phyloP scores from a whole-genome alignment of 2,113 vertebrate species.

The Polypterus bichir region DNA sequence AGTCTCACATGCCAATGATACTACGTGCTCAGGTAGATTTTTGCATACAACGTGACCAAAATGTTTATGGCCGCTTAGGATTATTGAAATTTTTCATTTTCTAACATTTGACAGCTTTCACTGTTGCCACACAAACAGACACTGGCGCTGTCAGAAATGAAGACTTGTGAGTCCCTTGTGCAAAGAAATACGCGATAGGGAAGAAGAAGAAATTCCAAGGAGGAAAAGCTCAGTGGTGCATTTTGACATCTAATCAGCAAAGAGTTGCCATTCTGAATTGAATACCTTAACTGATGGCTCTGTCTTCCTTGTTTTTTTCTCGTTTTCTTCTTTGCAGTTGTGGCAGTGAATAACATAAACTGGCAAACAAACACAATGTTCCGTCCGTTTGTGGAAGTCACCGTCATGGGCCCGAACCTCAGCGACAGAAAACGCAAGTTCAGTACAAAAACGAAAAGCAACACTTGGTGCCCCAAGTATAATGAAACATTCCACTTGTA shows the following conservation, averaged over 20 bases:
- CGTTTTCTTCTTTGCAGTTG: conserved; percentile 49
- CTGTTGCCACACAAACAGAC: too few species aligned
- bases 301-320: background rate
- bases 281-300: background rate
- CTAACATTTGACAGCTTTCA: too few species aligned
- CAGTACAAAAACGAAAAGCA: conserved; percentile 96
- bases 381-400: conserved; percentile 91
- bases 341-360: conserved; percentile 75
- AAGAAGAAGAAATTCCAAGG: too few species aligned
- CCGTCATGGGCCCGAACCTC: conserved; percentile 75
- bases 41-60: too few species aligned
- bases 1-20: too few species aligned
- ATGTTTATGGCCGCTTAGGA: too few species aligned
- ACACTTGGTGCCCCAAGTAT: conserved; percentile 97
- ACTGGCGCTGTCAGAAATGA: too few species aligned
- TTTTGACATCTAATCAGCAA: background rate
- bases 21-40: too few species aligned
- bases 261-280: background rate
- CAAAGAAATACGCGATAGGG: too few species aligned
- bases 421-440: conserved; percentile 90
- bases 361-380: conserved; percentile 96
- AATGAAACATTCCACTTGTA: conserved; percentile 97
- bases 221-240: background rate
- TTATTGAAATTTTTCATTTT: too few species aligned
- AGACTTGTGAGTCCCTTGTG: too few species aligned